Evolutionary conservation across 2,888 invertebrate genomes (phyloP), one percentile per base, ranked within the genome.

Genomic region (Drosophila helvetica): DNA sequence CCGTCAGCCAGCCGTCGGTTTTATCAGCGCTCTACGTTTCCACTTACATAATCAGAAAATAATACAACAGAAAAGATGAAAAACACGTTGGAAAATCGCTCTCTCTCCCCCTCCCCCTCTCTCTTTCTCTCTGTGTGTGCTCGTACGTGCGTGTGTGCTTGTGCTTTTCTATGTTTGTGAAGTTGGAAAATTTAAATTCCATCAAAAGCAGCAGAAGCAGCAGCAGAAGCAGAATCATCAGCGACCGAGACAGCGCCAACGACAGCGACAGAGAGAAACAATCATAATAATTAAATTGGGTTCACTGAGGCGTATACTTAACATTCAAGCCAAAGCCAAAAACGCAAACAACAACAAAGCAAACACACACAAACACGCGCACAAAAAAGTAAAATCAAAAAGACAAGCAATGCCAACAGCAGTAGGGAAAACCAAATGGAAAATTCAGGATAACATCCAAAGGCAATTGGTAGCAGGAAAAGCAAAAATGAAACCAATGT

Each of bases 251-350:
- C 48, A 65, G 22, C n/a, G n/a, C n/a, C n/a, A n/a, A n/a, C n/a
- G n/a, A n/a, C n/a, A n/a, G 74, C 77, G 76, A 82, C 71, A 72
- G 75, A 75, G 72, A 78, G 74, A 88, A 79, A 80, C 86, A 87
- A 88, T 87, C 82, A 85, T 74, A 76, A 85, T 85, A 88, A 88
- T 88, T 88, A 85, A 88, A 88, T 88, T 81, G 83, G 75, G 86
- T 83, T 88, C 88, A 90, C 90, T 89, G 89, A 89, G 90, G 90
- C 90, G 90, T 90, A 88, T 88, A 90, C 90, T 89, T 85, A 89
- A 89, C 90, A 84, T 84, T 86, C 78, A 88, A 78, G 77, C 75
- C 73, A 80, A 79, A 82, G 68, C 74, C 58, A 72, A 52, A 64
- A 56, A 22, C 69, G 4, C 6, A 6, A 25, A 25, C 25, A 25